phyloP scores from a whole-genome alignment of 2,888 invertebrate genomes.

The Catocala fraxini region DNA sequence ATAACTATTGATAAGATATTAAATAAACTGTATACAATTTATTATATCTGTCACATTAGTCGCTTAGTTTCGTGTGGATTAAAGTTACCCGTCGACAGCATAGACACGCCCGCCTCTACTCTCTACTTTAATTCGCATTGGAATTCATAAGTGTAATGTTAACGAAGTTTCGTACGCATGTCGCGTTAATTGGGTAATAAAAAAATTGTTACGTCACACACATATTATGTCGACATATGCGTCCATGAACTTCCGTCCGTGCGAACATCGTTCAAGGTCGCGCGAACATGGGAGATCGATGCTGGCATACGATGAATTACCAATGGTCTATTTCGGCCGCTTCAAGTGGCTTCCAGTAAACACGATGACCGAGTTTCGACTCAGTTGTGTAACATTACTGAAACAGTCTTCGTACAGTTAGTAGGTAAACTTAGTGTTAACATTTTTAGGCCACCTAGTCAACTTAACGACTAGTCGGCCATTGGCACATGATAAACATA shows the following conservation, averaged over 20 bases:
- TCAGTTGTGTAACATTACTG: constrained; percentile 70
- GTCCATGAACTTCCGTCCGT: constrained; percentile 84
- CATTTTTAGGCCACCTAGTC: no score
- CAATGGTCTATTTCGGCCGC: constrained; percentile 65
- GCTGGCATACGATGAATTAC: constrained; percentile 69
- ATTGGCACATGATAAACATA: no score
- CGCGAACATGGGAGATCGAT: constrained; percentile 72
- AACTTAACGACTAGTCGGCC: no score
- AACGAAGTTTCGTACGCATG: constrained; percentile 40
- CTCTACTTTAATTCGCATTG: constrained; percentile 29
- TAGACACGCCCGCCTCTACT: constrained; percentile 9
- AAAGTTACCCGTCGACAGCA: neutral
- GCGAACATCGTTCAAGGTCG: constrained; percentile 77
- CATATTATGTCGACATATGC: constrained; percentile 45
- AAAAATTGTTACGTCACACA: constrained; percentile 58
- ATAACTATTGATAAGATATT: no score
- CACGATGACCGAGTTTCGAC: constrained; percentile 79
- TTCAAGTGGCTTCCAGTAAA: constrained; percentile 66
- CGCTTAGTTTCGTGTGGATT: no score
- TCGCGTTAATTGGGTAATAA: constrained; percentile 54
- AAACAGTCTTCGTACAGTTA: constrained; percentile 58
- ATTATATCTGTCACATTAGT: no score
- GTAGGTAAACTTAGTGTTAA: neutral
- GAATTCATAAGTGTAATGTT: constrained; percentile 40
- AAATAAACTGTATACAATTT: no score